phyloP scores from a whole-genome alignment of 2,113 vertebrate genomes.

The Seriola dumerili region DNA sequence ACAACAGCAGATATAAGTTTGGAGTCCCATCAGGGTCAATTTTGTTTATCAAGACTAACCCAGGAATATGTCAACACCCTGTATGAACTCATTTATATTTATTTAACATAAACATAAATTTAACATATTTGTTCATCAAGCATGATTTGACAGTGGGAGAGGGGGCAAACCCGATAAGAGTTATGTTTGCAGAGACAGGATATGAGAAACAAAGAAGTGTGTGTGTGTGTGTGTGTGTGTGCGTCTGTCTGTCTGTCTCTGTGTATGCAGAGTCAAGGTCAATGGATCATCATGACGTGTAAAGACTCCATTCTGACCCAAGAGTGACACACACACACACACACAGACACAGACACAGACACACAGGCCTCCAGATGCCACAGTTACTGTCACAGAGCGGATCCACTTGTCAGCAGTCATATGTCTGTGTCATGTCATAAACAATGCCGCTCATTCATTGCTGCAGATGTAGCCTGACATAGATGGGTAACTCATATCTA shows the following conservation, averaged over 20 bases:
- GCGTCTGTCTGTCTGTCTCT: slow-evolving; percentile 19
- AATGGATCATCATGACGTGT: slow-evolving; percentile 64
- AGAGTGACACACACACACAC: slow-evolving; percentile 29
- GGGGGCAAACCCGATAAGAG: slow-evolving; percentile 29
- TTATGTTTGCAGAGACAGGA: slow-evolving; percentile 70
- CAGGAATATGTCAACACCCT: background rate
- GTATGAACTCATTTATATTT: background rate
- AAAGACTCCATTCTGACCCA: slow-evolving; percentile 76
- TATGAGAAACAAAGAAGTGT: slow-evolving; percentile 46
- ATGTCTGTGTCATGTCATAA: slow-evolving; percentile 54
- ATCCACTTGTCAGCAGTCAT: slow-evolving; percentile 73
- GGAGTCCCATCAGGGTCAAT: background rate
- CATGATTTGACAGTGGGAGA: background rate
- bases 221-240: slow-evolving; percentile 29
- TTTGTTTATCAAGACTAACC: background rate
- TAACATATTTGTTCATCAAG: background rate
- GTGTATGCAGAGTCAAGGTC: slow-evolving; percentile 69
- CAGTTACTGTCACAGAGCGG: slow-evolving; percentile 69
- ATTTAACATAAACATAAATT: too few relatives aligned
- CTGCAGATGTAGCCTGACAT: slow-evolving; percentile 50
- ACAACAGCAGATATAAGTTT: background rate
- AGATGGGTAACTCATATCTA: slow-evolving; percentile 63
- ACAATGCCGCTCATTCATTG: slow-evolving; percentile 69
- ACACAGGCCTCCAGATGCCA: slow-evolving; percentile 56
- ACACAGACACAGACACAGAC: slow-evolving; percentile 40